A percentile compares a stretch with the other conserved stretches of the same genome.
Evolutionary conservation across 1,140 invertebrate genomes (phyloP).

Genomic region (Nautilus pompilius): DNA sequence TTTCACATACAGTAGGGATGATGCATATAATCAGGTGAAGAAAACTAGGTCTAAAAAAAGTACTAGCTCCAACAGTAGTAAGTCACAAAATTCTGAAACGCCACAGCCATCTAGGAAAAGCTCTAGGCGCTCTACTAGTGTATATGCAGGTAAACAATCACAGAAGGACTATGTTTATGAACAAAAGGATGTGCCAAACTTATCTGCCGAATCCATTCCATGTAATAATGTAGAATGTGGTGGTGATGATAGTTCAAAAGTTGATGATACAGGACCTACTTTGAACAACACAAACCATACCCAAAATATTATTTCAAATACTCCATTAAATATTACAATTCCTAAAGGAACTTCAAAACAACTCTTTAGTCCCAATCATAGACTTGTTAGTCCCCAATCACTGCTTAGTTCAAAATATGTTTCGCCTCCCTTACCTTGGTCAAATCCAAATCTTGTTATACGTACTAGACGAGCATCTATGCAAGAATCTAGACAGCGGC

Average conservation of each 20-base stretch:
- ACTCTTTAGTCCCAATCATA: background rate
- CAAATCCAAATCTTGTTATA: slow-evolving; percentile 60
- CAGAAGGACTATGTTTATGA: too few relatives aligned
- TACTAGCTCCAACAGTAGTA: background rate
- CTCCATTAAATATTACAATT: too few relatives aligned
- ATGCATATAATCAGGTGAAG: slow-evolving; percentile 48
- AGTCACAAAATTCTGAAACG: background rate
- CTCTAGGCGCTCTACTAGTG: background rate
- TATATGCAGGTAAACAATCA: too few relatives aligned
- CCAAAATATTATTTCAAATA: too few relatives aligned
- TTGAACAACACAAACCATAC: too few relatives aligned
- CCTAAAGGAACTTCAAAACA: too few relatives aligned
- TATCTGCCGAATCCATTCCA: too few relatives aligned
- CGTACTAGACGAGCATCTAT: slow-evolving; percentile 56
- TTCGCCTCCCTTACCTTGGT: slow-evolving; percentile 49
- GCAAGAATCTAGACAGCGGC: slow-evolving; percentile 23
- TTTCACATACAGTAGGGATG: slow-evolving; percentile 51
- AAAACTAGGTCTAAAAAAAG: slow-evolving; percentile 9
- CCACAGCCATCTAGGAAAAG: background rate
- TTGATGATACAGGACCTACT: too few relatives aligned
- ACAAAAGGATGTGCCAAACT: too few relatives aligned
- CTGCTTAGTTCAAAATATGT: background rate
- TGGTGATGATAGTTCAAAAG: too few relatives aligned
- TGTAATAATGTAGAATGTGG: too few relatives aligned
- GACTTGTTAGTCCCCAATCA: slow-evolving; percentile 3